Conservation (phyloP, 2,113 vertebrate genomes). For the Camelus dromedarius region DNA sequence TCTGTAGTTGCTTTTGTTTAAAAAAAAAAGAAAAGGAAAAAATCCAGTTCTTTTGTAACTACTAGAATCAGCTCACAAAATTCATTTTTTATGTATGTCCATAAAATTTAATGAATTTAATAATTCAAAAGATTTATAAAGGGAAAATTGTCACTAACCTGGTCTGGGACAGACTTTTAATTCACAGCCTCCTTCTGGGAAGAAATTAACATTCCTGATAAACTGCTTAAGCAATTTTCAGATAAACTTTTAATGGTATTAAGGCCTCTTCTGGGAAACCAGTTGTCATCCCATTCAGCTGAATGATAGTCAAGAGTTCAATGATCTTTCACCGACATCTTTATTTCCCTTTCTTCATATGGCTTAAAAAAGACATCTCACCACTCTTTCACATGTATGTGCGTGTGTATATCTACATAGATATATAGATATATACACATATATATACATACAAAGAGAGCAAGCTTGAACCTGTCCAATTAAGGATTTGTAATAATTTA, state of each 20-base stretch:
- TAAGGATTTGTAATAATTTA: background rate
- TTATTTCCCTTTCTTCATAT: background rate
- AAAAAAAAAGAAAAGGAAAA: background rate
- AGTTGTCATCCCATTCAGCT: constrained; percentile 35
- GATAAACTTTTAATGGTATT: constrained; percentile 66
- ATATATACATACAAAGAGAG: background rate
- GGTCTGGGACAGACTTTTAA: constrained; percentile 38
- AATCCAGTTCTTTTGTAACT: background rate
- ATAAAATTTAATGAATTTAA: constrained; percentile 29
- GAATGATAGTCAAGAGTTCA: constrained; percentile 15
- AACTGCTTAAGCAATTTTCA: constrained; percentile 54
- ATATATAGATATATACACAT: background rate
- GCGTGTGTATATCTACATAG: background rate
- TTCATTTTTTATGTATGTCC: background rate
- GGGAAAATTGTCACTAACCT: constrained; percentile 39
- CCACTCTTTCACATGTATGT: background rate
- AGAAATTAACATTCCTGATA: constrained; percentile 69
- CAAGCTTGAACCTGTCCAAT: background rate
- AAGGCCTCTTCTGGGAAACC: constrained; percentile 71
- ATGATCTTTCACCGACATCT: background rate
- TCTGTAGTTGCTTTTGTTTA: background rate
- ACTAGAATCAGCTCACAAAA: background rate
- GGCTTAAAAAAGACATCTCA: background rate
- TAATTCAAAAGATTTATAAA: constrained; percentile 13
- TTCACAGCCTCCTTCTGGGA: constrained; percentile 65